These are phyloP conservation scores for Drosophila tani DNA, from an alignment of 1,140 invertebrate species.

Conservation along the genomic window DNA sequence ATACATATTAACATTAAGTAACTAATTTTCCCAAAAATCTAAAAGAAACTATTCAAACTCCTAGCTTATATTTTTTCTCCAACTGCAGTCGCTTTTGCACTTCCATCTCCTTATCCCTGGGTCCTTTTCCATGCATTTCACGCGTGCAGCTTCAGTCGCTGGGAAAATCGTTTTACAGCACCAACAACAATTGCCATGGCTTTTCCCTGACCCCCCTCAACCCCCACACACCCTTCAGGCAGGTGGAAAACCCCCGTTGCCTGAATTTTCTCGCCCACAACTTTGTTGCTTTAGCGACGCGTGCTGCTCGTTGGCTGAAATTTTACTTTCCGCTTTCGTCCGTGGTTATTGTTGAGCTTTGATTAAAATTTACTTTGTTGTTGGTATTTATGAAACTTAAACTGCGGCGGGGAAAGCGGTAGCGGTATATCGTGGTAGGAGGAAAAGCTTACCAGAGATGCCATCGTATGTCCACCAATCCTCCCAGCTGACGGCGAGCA, in stretches of 20 bases:
- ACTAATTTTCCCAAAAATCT: too few species aligned
- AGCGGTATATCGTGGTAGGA: too few species aligned
- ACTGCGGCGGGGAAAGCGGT: not conserved
- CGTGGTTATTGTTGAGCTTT: conserved; percentile 65
- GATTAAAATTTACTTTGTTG: conserved; percentile 75
- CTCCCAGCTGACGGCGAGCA: conserved; percentile 92
- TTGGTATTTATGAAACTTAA: conserved; percentile 66
- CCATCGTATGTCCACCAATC: conserved; percentile 98
- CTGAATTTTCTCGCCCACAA: conserved; percentile 26
- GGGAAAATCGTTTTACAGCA: conserved; percentile 59
- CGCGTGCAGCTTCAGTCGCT: conserved; percentile 56
- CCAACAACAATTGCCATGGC: conserved; percentile 24
- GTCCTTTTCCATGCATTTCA: conserved; percentile 46
- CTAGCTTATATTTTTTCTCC: not conserved
- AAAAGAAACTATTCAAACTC: not conserved
- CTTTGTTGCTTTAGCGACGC: conserved; percentile 62
- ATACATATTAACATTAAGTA: too few species aligned
- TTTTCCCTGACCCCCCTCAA: not conserved
- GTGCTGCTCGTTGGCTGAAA: conserved; percentile 57
- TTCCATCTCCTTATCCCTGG: not conserved
- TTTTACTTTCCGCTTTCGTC: conserved; percentile 45
- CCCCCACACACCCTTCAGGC: not conserved
- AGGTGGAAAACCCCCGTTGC: conserved; percentile 23
- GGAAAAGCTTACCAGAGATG: conserved; percentile 91
- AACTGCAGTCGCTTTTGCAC: conserved; percentile 1